Conservation (phyloP, 2,797 vertebrate genomes). For the Premnoplex brunnescens region DNA sequence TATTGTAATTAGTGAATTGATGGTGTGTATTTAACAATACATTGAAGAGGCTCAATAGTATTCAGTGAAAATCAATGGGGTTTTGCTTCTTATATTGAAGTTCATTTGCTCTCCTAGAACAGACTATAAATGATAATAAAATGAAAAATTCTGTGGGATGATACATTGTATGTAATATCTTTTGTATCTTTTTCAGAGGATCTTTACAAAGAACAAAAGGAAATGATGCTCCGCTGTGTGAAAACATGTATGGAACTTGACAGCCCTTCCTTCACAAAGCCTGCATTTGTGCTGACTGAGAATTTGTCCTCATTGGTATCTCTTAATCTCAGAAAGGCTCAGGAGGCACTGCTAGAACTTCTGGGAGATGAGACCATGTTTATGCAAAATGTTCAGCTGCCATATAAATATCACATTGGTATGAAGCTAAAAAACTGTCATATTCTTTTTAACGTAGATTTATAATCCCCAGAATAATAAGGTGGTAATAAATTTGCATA, state of each 20-base stretch:
- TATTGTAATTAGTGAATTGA: background rate
- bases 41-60: background rate
- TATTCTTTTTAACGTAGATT: background rate
- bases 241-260: conserved; percentile 85
- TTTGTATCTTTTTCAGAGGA: conserved; percentile 62
- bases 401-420: conserved; percentile 79
- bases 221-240: conserved; percentile 76
- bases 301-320: background rate
- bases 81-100: background rate
- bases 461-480: background rate
- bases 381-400: conserved; percentile 65
- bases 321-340: conserved; percentile 19
- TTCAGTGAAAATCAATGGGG: background rate
- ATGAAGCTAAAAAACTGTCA: background rate
- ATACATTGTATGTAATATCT: background rate
- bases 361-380: conserved; percentile 67
- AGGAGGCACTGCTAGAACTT: conserved; percentile 55
- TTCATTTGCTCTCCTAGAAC: background rate
- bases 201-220: background rate
- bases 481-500: background rate
- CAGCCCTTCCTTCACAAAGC: conserved; percentile 52
- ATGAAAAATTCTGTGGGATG: background rate
- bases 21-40: background rate
- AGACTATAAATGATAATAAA: background rate
- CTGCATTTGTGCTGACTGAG: background rate